A percentile compares a stretch with the other conserved stretches of the same genome.
Evolutionary conservation across 2,888 invertebrate species (phyloP).

Genomic region (Dynastes maya): DNA sequence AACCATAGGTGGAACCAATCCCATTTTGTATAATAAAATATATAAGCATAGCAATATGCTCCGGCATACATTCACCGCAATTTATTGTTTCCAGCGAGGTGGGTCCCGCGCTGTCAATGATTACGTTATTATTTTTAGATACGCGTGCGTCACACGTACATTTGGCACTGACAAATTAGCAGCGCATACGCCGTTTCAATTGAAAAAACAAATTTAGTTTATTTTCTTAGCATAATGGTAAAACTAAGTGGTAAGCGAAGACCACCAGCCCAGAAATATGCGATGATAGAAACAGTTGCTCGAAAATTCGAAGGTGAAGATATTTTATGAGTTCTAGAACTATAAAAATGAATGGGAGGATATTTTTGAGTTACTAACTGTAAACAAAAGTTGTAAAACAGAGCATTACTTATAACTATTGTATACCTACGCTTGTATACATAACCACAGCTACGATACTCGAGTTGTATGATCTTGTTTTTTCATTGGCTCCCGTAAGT

Average conservation of each 20-base stretch:
- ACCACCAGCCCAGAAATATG: neutral
- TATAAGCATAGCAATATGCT: slow-evolving; percentile 16
- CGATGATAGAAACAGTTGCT: too few species aligned
- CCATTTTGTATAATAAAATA: slow-evolving; percentile 22
- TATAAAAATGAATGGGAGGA: too few species aligned
- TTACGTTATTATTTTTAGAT: slow-evolving; percentile 62
- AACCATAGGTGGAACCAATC: neutral
- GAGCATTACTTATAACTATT: too few species aligned
- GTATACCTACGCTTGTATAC: too few species aligned
- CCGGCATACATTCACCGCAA: slow-evolving; percentile 18
- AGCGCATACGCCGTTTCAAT: slow-evolving; percentile 38
- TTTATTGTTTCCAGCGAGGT: slow-evolving; percentile 40
- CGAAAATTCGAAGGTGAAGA: too few species aligned
- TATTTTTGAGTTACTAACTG: too few species aligned
- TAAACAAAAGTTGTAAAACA: too few species aligned
- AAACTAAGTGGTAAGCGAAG: neutral
- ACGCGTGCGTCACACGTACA: slow-evolving; percentile 62
- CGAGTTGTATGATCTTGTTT: too few species aligned
- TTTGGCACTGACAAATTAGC: slow-evolving; percentile 62
- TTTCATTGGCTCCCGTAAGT: too few species aligned
- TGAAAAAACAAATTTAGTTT: slow-evolving; percentile 32
- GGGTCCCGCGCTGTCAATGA: slow-evolving; percentile 33
- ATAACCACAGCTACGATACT: too few species aligned
- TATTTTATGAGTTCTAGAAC: too few species aligned
- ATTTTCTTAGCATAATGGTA: slow-evolving; percentile 30